Evolutionary conservation across 2,888 invertebrate genomes (phyloP).

Genomic region (Dioctria rufipes): DNA sequence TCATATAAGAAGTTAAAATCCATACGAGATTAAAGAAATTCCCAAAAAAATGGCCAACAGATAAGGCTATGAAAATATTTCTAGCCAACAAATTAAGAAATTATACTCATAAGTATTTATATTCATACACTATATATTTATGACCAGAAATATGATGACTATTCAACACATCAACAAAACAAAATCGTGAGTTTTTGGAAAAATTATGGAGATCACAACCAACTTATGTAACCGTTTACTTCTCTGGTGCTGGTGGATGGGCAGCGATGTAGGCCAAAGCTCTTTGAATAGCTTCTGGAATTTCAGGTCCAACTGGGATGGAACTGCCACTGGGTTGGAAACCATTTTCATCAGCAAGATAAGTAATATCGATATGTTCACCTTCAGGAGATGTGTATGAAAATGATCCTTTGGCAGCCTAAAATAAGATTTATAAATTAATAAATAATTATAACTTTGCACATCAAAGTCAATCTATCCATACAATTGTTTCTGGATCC

Average conservation of each 20-base stretch:
- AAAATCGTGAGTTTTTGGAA: neutral
- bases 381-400: slow-evolving; percentile 78
- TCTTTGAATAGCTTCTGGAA: slow-evolving; percentile 5
- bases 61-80: no score
- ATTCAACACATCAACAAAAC: slow-evolving; percentile 23
- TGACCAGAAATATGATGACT: slow-evolving; percentile 37
- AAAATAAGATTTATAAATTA: neutral
- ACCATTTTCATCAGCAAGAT: slow-evolving; percentile 81
- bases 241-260: slow-evolving; percentile 4
- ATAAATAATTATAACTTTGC: slow-evolving; percentile 72
- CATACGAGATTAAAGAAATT: neutral
- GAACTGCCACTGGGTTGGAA: slow-evolving; percentile 73
- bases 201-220: neutral
- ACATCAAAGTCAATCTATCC: neutral
- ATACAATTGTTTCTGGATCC: slow-evolving; percentile 36
- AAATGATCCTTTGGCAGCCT: slow-evolving; percentile 72
- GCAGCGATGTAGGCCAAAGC: slow-evolving; percentile 11
- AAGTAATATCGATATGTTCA: slow-evolving; percentile 74
- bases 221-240: slow-evolving; percentile 54
- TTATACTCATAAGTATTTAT: neutral
- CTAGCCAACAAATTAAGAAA: no score
- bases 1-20: neutral
- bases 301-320: slow-evolving; percentile 21
- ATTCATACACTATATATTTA: slow-evolving; percentile 40
- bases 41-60: neutral